A percentile compares a stretch with the other conserved stretches of the same genome.
Conservation (phyloP, 2,113 vertebrate species). For the Raja brachyura region DNA sequence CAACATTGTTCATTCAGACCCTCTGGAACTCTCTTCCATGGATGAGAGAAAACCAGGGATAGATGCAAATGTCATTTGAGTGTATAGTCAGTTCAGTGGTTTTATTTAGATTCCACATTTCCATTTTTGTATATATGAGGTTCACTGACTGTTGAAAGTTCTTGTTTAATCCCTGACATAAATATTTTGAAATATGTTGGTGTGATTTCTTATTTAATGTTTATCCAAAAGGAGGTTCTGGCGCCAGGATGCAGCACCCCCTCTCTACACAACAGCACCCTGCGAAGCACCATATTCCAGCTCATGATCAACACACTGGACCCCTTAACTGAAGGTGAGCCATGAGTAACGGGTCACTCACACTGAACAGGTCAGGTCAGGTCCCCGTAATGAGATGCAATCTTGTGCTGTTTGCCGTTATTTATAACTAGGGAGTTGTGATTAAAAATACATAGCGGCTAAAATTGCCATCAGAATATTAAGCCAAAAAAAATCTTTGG, state of each 20-base stretch:
- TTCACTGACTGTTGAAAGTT: not conserved
- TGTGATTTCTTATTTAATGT: constrained; percentile 43
- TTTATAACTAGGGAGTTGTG: not conserved
- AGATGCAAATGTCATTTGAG: too few relatives aligned
- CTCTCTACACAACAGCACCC: constrained; percentile 88
- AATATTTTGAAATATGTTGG: constrained; percentile 3
- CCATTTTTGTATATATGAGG: not conserved
- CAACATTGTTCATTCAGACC: too few relatives aligned
- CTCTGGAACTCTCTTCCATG: too few relatives aligned
- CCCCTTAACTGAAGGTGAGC: constrained; percentile 75
- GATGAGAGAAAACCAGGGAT: too few relatives aligned
- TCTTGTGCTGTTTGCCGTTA: not conserved
- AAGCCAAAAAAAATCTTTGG: not conserved
- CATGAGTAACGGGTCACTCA: not conserved
- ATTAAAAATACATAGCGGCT: not conserved
- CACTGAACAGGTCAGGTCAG: not conserved
- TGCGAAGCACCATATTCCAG: constrained; percentile 82
- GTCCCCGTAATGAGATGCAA: not conserved
- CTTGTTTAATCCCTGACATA: not conserved
- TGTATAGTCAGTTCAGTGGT: too few relatives aligned
- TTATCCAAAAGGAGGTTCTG: constrained; percentile 67
- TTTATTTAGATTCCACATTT: too few relatives aligned
- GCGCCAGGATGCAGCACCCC: constrained; percentile 79
- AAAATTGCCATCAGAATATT: not conserved
- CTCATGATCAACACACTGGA: constrained; percentile 92